Conservation (phyloP, 2,113 vertebrate genomes). For the Aramus guarauna region DNA sequence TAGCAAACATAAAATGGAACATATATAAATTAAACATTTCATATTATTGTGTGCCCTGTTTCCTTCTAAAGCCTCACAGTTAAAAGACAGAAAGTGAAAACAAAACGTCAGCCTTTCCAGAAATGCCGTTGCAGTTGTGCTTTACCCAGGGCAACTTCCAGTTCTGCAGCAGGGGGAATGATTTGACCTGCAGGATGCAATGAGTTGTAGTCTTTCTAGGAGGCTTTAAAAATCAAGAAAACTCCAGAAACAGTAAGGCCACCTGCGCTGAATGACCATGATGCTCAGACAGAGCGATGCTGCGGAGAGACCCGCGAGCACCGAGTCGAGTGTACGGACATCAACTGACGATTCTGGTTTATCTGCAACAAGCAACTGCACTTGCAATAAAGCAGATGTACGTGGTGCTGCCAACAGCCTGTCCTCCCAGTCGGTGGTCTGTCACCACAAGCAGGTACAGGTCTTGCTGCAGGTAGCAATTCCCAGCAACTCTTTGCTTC, state of each 20-base stretch:
- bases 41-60: not conserved
- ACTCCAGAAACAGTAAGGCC: not conserved
- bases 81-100: not conserved
- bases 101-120: not conserved
- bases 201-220: not conserved
- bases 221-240: not conserved
- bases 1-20: not conserved
- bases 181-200: not conserved
- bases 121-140: not conserved
- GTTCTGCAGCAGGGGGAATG: not conserved
- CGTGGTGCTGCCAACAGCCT: not conserved
- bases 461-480: not conserved
- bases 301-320: not conserved
- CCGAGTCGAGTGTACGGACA: rapidly evolving
- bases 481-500: not conserved
- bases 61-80: not conserved
- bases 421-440: rapidly evolving
- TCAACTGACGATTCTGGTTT: not conserved
- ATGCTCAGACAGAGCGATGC: not conserved
- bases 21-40: not conserved
- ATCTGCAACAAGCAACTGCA: not conserved
- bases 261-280: not conserved
- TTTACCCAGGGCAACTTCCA: not conserved
- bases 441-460: not conserved
- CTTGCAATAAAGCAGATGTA: not conserved